Base-by-base conservation (phyloP, 2,888 invertebrate species). In the Trypoxylon attenuatum region DNA sequence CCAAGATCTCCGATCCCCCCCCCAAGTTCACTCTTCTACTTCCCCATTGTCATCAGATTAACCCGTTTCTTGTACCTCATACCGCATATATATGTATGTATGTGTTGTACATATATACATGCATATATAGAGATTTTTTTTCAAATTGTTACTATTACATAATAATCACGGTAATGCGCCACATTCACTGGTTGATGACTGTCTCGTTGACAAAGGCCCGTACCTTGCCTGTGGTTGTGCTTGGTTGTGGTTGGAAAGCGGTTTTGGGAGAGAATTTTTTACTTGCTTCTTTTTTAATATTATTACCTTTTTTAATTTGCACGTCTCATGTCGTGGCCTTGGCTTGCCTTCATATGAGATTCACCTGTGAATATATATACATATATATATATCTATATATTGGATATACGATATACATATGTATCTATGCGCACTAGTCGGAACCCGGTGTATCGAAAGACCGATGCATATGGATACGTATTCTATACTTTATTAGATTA, bases 311-410 rank as follows among this genome's bases (percentile, higher is more conserved):
- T 84, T 84, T 84, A 82, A 85, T 84, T 85, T 86, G 86, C 86
- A 86, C 85, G 85, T 85, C 84, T 85, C 84, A 85, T 86, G 84
- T 86, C 84, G 84, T 85, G 84, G 86, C 85, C 85, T 86, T 86
- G 86, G 86, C 86, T 86, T 86, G 84, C 85, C 84, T 86, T 85
- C 83, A 84, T 84, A 85, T 85, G 84, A 84, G 84, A 85, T 85
- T 85, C 83, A 85, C 83, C 82, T 85, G 82, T 84, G 80, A 82
- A 82, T 81, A 79, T 77, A 78, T 80, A 75, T 76, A 73, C 75
- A 76, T 74, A 73, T 53, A 72, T 69, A 51, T 33, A 52, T 27
- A n/a, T 65, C 55, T 57, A 52, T 69, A 66, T 69, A 66, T 59
- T 66, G 69, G 75, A 78, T 69, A 77, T 77, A 77, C 57, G 43